Base-by-base conservation (phyloP, 2,797 vertebrate genomes). In the Acanthornis magna region DNA sequence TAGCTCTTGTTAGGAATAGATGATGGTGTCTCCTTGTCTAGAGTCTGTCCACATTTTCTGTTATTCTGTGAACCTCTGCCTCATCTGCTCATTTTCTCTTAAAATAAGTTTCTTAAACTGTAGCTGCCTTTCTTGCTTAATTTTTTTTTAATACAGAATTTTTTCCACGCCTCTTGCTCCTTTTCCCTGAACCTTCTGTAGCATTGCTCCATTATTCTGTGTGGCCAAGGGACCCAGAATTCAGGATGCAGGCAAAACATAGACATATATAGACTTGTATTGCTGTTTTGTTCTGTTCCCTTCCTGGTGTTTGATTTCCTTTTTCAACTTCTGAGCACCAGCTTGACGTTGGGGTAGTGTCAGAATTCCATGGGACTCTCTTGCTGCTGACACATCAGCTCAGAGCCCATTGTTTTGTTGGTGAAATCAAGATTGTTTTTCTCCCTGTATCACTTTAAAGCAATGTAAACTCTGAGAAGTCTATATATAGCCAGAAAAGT, bases 401-500 rank as follows among this genome's bases (percentile, higher is more conserved):
- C 34, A 19, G 54, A 91, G 62, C 54, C 68, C n/a, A 32, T 93
- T 93, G 91, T 89, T 93, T 90, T 75, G 57, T 79, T 92, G 71
- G 58, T 78, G 76, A 88, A 91, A 51, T 80, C 66, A 40, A 48
- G 82, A 40, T 88, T 96, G 79, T 77, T 95, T 94, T 95, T 89
- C 73, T 91, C 87, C 82, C 60, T 85, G 79, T 92, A 77, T 95
- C 58, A 22, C 93, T 96, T 96, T 86, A 96, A 93, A 95, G 91
- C 72, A 78, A 9, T 58, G 79, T 88, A 95, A 93, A 95, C 74
- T 86, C 83, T 13, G 63, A 63, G 85, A 88, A 89, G 73, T 66
- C 93, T 94, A 96, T 96, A 92, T 93, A 95, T 96, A 95, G 93
- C 91, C 80, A 76, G 76, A 85, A 76, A 90, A 96, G 87, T 96